phyloP scores from a whole-genome alignment of 2,113 vertebrate genomes.

The Phycodurus eques region DNA sequence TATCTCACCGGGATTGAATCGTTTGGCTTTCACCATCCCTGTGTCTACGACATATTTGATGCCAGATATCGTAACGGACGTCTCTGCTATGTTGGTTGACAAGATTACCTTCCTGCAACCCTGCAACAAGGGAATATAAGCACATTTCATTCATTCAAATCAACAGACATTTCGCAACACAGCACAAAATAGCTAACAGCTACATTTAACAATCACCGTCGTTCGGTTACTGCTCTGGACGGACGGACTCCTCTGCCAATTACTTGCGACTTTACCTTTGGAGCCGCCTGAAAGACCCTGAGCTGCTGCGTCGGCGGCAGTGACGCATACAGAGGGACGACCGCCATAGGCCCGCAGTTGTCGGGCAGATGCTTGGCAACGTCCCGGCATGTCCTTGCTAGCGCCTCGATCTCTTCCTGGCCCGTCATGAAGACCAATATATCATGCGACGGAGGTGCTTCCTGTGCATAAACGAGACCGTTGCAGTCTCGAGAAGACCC shows the following conservation, averaged over 20 bases:
- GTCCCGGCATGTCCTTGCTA: conserved; percentile 90
- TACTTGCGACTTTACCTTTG: conserved; percentile 75
- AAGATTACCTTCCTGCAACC: conserved; percentile 93
- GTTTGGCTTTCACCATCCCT: conserved; percentile 98
- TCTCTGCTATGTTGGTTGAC: conserved; percentile 96
- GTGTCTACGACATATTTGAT: conserved; percentile 95
- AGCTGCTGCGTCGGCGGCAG: conserved; percentile 88
- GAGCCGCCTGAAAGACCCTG: conserved; percentile 85
- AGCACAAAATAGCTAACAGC: background rate
- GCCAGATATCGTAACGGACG: conserved; percentile 91
- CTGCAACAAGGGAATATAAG: conserved; percentile 57
- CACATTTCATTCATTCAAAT: background rate
- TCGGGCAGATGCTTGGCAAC: conserved; percentile 88
- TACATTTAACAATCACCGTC: background rate
- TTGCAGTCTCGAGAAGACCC: conserved; percentile 5
- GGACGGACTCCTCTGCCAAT: background rate
- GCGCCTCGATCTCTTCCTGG: conserved; percentile 96
- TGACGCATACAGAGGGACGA: conserved; percentile 90
- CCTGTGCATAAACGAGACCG: conserved; percentile 64
- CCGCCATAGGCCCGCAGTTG: conserved; percentile 77
- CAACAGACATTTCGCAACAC: background rate
- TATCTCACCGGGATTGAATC: conserved; percentile 87
- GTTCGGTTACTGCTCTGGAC: background rate
- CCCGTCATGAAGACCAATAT: conserved; percentile 96
- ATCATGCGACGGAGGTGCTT: conserved; percentile 84